Evolutionary conservation across 2,888 invertebrate genomes (phyloP), one percentile per base, ranked within the genome.

Genomic region (Choreutis nemorana): DNA sequence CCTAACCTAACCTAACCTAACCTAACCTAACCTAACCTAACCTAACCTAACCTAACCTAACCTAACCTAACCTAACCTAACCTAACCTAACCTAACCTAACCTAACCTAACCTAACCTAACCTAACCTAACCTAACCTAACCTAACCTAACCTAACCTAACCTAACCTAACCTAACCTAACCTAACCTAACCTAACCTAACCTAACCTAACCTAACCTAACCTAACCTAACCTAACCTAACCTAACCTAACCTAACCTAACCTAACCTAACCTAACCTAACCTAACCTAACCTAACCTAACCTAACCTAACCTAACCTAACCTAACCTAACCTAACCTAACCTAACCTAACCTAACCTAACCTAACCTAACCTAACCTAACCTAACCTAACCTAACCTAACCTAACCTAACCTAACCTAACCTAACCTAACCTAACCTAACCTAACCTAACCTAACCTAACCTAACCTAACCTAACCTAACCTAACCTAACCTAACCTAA

Each of bases 401-500:
- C 28, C 21, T 28, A 28, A 28, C 28, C 28, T 28, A 28, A 28
- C 28, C 21, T 23, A 28, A 28, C 23, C 21, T 28, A 23, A 23
- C 21, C 28, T 28, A 28, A 23, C 22, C 28, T 28, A 28, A 28
- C 23, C 21, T 28, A 28, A 28, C 28, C 21, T 28, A 28, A 26
- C 26, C 26, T 26, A 26, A 26, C 26, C 26, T 26, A 26, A 29
- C 16, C 29, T 29, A 29, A 29, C 23, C 24, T 24, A 29, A 29
- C 23, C 24, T 29, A 24, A 29, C 23, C 23, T 29, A 29, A 23
- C 29, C 29, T 29, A 29, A 23, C 29, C 29, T 29, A 29, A 29
- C 29, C 29, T 29, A 29, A 29, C 23, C 29, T 29, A 29, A 29
- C 29, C 29, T 29, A 29, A 29, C 24, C 29, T 29, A 24, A 29